A percentile compares a stretch with the other conserved stretches of the same genome.
These are phyloP conservation scores for Ptilonorhynchus violaceus DNA, from an alignment of 2,113 vertebrate genomes.

Conservation along the genomic window DNA sequence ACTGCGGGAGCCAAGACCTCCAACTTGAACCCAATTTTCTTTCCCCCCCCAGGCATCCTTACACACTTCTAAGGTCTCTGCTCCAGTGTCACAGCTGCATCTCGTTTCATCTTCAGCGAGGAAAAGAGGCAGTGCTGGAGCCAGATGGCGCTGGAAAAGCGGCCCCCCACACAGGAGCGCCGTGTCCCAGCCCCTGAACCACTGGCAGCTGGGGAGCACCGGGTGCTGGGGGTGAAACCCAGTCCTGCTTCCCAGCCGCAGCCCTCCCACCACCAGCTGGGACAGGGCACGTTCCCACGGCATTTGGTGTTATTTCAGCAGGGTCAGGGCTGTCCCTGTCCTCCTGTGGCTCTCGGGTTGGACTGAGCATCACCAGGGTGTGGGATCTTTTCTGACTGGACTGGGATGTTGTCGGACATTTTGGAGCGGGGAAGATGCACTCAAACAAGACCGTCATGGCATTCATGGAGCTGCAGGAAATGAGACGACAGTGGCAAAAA, in stretches of 20 bases:
- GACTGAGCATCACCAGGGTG: background rate
- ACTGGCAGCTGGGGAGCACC: background rate
- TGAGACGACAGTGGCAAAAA: rapidly evolving
- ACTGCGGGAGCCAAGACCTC: constrained; percentile 35
- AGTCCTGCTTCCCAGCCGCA: background rate
- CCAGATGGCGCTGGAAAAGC: background rate
- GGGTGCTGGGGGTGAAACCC: background rate
- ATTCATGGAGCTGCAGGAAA: rapidly evolving
- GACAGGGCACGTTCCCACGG: background rate
- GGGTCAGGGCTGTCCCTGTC: background rate
- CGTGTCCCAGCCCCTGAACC: background rate
- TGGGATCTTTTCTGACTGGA: background rate
- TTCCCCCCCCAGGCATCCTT: background rate
- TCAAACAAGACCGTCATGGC: background rate
- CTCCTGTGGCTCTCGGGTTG: rapidly evolving
- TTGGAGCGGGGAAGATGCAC: background rate
- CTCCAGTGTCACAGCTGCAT: background rate
- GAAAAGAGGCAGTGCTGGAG: background rate
- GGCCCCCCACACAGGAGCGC: rapidly evolving
- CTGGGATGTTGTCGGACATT: background rate
- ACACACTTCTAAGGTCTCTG: background rate
- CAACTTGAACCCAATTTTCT: background rate
- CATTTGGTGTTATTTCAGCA: background rate
- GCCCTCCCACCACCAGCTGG: background rate
- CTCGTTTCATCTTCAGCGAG: background rate